Conservation (phyloP, 2,888 invertebrate species). For the Drosophila robusta region DNA sequence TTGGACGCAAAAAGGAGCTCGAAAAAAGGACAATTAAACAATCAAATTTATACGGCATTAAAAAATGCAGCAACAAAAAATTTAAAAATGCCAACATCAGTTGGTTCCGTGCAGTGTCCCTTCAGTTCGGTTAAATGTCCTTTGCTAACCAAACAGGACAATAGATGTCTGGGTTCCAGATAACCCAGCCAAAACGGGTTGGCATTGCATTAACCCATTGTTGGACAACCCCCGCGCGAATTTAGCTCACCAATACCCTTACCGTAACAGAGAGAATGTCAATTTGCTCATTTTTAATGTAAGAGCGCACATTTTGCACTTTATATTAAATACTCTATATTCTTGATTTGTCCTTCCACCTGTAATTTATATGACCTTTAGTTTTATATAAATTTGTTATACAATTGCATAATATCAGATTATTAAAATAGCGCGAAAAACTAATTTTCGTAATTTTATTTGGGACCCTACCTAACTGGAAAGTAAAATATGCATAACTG, state of each 20-base stretch:
- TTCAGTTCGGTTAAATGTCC: constrained; percentile 16
- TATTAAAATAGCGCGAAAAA: too few relatives aligned
- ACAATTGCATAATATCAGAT: too few relatives aligned
- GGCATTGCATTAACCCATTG: constrained; percentile 38
- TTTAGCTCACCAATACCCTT: background rate
- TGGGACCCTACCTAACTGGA: too few relatives aligned
- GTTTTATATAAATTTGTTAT: too few relatives aligned
- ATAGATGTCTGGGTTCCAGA: constrained; percentile 35
- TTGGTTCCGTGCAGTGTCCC: background rate
- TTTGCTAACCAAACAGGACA: constrained; percentile 42
- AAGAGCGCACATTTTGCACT: too few relatives aligned
- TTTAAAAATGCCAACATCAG: too few relatives aligned
- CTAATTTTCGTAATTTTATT: too few relatives aligned
- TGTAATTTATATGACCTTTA: too few relatives aligned
- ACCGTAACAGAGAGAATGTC: background rate
- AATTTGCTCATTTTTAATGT: background rate
- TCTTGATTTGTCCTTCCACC: too few relatives aligned
- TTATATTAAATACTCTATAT: background rate
- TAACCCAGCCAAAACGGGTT: constrained; percentile 54
- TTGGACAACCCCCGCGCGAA: constrained; percentile 46
- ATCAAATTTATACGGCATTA: constrained; percentile 71
- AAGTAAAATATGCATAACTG: too few relatives aligned
- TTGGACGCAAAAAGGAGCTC: constrained; percentile 26
- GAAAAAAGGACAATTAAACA: constrained; percentile 70
- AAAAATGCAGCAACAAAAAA: constrained; percentile 40